Evolutionary conservation across 2,113 vertebrate species (phyloP).

Genomic region (Myxocyprinus asiaticus): DNA sequence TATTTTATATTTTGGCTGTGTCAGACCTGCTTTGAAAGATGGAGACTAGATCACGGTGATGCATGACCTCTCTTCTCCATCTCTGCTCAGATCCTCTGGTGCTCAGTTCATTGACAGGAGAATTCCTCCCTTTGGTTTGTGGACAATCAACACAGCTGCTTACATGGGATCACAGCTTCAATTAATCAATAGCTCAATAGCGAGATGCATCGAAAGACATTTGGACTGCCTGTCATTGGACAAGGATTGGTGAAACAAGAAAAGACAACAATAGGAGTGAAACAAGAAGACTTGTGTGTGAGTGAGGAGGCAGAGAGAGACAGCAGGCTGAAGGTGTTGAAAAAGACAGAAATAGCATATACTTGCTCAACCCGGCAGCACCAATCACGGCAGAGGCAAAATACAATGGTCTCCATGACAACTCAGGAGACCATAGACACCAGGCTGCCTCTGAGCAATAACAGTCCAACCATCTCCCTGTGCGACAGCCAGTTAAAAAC

Average conservation of each 20-base stretch:
- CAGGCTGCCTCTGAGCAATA: conserved; percentile 59
- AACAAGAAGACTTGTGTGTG: conserved; percentile 35
- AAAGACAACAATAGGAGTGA: conserved; percentile 31
- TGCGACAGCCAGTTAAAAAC: conserved; percentile 57
- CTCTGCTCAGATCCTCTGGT: not conserved
- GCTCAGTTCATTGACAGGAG: no score
- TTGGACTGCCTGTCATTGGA: conserved; percentile 22
- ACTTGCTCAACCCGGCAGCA: conserved; percentile 69
- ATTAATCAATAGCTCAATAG: conserved; percentile 30
- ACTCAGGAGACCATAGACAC: conserved; percentile 68
- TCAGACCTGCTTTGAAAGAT: no score
- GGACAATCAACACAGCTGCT: conserved; percentile 9
- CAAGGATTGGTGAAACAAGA: not conserved
- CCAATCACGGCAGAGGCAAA: conserved; percentile 71
- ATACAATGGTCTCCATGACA: conserved; percentile 78
- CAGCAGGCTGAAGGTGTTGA: conserved; percentile 71
- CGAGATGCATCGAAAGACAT: not conserved
- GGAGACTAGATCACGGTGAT: not conserved
- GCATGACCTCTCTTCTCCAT: not conserved
- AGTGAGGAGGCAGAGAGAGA: conserved; percentile 65
- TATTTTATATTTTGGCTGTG: no score
- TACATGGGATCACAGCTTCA: not conserved
- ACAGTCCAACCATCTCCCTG: conserved; percentile 55
- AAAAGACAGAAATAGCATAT: conserved; percentile 77
- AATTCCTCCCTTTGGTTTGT: not conserved